phyloP scores from a whole-genome alignment of 2,888 invertebrate genomes.

The Agrochola litura region DNA sequence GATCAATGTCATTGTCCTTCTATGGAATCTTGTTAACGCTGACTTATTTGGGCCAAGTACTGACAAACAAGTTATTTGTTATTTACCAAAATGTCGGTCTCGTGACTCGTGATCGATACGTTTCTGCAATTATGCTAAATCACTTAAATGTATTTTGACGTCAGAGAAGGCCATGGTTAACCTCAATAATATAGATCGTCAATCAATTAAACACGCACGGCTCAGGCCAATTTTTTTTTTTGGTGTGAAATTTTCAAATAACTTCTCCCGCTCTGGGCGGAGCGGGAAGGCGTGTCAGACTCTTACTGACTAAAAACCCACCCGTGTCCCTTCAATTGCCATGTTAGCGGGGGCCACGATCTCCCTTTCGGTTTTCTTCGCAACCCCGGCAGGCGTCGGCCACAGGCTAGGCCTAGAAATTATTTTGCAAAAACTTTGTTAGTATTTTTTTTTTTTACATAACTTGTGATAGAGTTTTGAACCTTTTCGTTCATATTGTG shows the following conservation, averaged over 20 bases:
- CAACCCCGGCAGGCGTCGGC: too few species aligned
- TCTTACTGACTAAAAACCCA: too few species aligned
- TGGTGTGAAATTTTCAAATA: too few species aligned
- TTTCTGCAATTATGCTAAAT: slow-evolving; percentile 25
- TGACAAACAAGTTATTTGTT: slow-evolving; percentile 38
- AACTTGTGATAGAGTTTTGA: not conserved
- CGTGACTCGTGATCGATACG: slow-evolving; percentile 11
- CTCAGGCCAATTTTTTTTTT: too few species aligned
- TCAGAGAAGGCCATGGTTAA: not conserved
- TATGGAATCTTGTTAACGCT: slow-evolving; percentile 31
- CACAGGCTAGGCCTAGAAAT: not conserved
- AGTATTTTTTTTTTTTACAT: not conserved
- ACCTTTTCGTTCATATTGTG: not conserved
- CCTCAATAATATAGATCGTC: not conserved
- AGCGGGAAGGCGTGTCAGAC: too few species aligned
- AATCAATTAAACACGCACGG: slow-evolving; percentile 20
- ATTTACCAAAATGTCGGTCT: slow-evolving; percentile 12
- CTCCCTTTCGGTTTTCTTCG: too few species aligned
- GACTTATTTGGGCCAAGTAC: slow-evolving; percentile 47
- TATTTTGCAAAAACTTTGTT: not conserved
- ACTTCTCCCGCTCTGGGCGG: too few species aligned
- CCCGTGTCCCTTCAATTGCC: too few species aligned
- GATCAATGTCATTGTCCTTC: slow-evolving; percentile 43
- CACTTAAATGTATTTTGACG: not conserved
- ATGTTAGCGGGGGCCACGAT: too few species aligned